Conservation (phyloP, 2,888 invertebrate species). For the Scelioninae gen. 1 region DNA sequence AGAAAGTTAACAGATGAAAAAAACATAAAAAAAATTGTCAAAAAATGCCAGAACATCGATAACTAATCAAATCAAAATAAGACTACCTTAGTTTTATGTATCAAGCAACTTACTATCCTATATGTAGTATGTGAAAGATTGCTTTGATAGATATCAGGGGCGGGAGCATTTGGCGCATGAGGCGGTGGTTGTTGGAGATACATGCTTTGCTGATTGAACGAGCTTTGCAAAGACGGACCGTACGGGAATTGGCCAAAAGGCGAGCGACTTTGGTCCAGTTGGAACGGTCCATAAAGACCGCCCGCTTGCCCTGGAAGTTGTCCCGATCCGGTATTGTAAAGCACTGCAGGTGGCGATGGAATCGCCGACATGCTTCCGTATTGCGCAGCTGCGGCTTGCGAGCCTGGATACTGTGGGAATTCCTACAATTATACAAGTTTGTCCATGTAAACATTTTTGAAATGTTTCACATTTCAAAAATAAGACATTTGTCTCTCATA, state of each 20-base stretch:
- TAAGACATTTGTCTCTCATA: too few species aligned
- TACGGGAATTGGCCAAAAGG: constrained; percentile 93
- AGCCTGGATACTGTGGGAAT: constrained; percentile 82
- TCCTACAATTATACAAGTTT: constrained; percentile 83
- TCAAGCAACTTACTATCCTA: constrained; percentile 84
- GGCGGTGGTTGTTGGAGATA: constrained; percentile 86
- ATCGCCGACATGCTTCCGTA: constrained; percentile 93
- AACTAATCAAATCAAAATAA: constrained; percentile 52
- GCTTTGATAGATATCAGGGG: constrained; percentile 90
- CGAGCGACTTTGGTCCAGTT: constrained; percentile 90
- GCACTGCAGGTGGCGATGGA: constrained; percentile 93
- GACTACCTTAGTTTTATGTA: constrained; percentile 51
- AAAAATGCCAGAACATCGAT: too few species aligned
- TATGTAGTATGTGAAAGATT: constrained; percentile 87
- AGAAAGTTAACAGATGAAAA: too few species aligned
- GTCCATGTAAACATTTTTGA: too few species aligned
- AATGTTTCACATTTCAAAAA: too few species aligned
- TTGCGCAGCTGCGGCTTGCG: constrained; percentile 85
- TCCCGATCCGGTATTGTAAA: constrained; percentile 90
- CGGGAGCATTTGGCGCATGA: constrained; percentile 85
- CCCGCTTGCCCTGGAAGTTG: constrained; percentile 88
- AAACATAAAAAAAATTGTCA: background rate
- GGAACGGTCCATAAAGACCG: constrained; percentile 93
- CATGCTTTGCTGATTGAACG: constrained; percentile 85
- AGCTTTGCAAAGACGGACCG: constrained; percentile 86